Base-by-base conservation (phyloP, 2,888 invertebrate genomes). In the Blastobasis adustella region DNA sequence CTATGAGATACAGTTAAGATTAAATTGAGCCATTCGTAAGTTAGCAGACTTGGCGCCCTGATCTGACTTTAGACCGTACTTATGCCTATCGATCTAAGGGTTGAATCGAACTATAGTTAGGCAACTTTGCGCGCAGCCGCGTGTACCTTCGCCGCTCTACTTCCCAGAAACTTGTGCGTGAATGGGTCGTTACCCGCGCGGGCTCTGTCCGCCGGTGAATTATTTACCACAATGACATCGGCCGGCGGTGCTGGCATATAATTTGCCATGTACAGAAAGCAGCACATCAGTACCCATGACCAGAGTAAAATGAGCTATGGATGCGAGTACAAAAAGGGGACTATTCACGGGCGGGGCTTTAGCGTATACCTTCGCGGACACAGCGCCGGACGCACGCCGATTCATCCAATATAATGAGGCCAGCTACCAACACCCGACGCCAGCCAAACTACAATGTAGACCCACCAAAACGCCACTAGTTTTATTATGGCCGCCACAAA, bases 371-470 rank as follows among this genome's bases (percentile, higher is more conserved):
- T 23, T 23, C 23, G 23, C 23, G 23, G 23, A 23, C 23, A 23
- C 23, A 23, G 23, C 23, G 23, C 23, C 23, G 23, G 23, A 23
- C 23, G 23, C 23, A 73, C 69, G 77, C 67, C 85, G 73, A 85
- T 81, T 86, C 85, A 86, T 82, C 78, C 78, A 57, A 76, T 75
- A 77, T 85, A 86, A 86, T 83, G 83, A 86, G 81, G 44, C 10
- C 41, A 60, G 74, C 80, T 79, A 80, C 82, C 75, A 75, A 62
- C 77, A 46, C 9, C 44, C 51, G 46, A 46, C 54, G 51, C 39
- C 52, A 45, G 41, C 38, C 44, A 49, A 52, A 54, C 52, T 49
- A 49, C 45, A 47, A 45, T 48, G 50, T 54, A 41, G 52, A 49
- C 49, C 41, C 47, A 51, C 51, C 42, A 49, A 49, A 54, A 49